Percentiles rank a stretch among this genome's conserved stretches.
Evolutionary conservation across 2,797 vertebrate species (phyloP).

Genomic region (Darevskia mixta): DNA sequence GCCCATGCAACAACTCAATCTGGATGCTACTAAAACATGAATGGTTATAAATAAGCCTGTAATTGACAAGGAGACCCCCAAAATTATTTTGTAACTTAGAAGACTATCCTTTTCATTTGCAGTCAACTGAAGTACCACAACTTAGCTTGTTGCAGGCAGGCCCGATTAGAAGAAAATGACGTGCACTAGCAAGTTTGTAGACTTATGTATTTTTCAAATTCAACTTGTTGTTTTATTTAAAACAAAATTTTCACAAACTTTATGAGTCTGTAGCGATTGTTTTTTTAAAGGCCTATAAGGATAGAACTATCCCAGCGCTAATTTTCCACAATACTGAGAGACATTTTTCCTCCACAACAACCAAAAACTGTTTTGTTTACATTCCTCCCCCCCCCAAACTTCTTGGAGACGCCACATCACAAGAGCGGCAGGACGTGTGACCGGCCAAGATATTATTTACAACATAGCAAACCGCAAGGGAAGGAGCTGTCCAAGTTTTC

Average conservation of each 20-base stretch:
- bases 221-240: not conserved
- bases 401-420: constrained; percentile 65
- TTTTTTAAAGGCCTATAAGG: not conserved
- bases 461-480: constrained; percentile 58
- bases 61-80: not conserved
- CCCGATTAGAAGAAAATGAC: not conserved
- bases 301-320: not conserved
- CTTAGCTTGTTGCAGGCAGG: not conserved
- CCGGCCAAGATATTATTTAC: constrained; percentile 62
- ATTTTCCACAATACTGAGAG: not conserved
- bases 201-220: not conserved
- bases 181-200: not conserved
- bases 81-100: not conserved
- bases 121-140: not conserved
- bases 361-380: constrained; percentile 27
- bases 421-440: constrained; percentile 59
- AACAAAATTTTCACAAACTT: not conserved
- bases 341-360: constrained; percentile 39
- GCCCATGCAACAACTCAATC: not conserved
- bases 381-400: not conserved
- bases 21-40: not conserved
- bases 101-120: too few species aligned
- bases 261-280: not conserved
- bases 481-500: constrained; percentile 54
- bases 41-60: not conserved